A percentile compares a stretch with the other conserved stretches of the same genome.
Evolutionary conservation across 1,140 invertebrate genomes (phyloP).

Genomic region (Muscidifurax raptorellus): DNA sequence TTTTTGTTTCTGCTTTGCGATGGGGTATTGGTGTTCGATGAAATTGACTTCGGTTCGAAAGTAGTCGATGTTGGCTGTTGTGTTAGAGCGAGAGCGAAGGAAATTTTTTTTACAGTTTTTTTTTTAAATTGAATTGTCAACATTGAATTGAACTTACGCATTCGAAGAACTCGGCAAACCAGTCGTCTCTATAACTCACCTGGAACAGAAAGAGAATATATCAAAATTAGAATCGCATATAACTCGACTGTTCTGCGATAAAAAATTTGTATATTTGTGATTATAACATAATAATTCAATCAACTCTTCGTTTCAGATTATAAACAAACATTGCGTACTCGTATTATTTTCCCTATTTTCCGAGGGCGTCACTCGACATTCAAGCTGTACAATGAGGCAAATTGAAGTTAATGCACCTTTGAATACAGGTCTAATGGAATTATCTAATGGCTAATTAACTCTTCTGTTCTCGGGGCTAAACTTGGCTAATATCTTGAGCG

Average conservation of each 20-base stretch:
- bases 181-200: constrained; percentile 7
- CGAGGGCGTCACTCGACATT: neutral
- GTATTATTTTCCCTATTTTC: neutral
- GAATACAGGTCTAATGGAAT: constrained; percentile 10
- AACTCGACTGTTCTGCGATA: neutral
- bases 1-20: neutral
- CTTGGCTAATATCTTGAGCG: constrained; percentile 31
- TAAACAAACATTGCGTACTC: too few relatives aligned
- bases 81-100: neutral
- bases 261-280: too few relatives aligned
- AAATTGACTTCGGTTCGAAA: neutral
- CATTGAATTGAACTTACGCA: neutral
- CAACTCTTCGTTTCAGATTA: too few relatives aligned
- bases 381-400: neutral
- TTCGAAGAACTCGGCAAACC: neutral
- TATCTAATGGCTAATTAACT: constrained; percentile 33
- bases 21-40: neutral
- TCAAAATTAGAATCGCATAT: neutral
- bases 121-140: neutral
- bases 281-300: too few relatives aligned
- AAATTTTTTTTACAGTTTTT: neutral
- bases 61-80: neutral
- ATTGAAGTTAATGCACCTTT: constrained; percentile 18
- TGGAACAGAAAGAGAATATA: constrained; percentile 18
- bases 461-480: constrained; percentile 26